Evolutionary conservation across 2,113 vertebrate species (phyloP), one percentile per base, ranked within the genome.

Genomic region (Platysternon megacephalum): DNA sequence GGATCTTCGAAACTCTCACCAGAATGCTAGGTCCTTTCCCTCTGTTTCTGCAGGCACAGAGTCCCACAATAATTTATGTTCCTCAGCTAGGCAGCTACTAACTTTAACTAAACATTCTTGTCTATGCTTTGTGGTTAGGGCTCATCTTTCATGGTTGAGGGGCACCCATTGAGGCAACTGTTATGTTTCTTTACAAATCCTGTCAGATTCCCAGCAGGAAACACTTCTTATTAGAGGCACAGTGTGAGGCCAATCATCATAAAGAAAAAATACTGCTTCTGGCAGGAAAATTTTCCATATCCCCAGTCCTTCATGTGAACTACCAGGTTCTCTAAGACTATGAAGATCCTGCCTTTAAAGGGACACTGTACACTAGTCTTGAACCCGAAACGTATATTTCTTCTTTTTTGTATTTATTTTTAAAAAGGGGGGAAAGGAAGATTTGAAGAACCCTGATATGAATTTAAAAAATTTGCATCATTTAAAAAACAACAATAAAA

Each of bases 301-400:
- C 61, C 79, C 21, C 13, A 91, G 87, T 29, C 83, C 6, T 2
- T 32, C 46, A 49, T 58, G 35, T 2, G 21, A 89, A 91, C 80
- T 79, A 85, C 2, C 10, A 80, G 58, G 79, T 49, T 74, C 32
- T 65, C n/a, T 32, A 11, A 79, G 29, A 95, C 17, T 28, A 61
- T 78, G 44, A 17, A 90, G 79, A 83, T 24, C 49, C 32, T 84
- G 90, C 82, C 93, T 94, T 95, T 88, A 93, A 96, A 94, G 96
- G 94, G 90, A 88, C n/a, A 90, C 55, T 0, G 0, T 11, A 28
- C 35, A 90, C 85, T 55, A 44, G 61, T 78, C 85, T 78, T 1
- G 1, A 52, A 65, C 85, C 79, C 12, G 68, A 91, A 89, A 24
- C 2, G 11, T 14, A 1, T 65, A 44, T 91, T 86, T 93, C 35